Conservation (phyloP, 23 tunicate genomes). For the Ciona savignyi region DNA sequence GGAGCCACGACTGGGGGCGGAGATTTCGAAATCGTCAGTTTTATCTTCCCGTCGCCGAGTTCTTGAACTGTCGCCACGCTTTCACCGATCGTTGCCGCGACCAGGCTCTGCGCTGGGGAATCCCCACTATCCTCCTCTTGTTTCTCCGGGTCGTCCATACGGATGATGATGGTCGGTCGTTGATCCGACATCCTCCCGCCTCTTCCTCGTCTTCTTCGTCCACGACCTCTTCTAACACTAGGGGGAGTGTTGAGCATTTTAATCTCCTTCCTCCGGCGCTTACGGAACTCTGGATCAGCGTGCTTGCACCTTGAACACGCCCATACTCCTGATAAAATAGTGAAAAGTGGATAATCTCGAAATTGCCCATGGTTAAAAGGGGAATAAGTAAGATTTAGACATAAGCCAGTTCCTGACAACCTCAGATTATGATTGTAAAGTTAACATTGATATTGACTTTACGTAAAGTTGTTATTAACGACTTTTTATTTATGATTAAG, state of each 20-base stretch:
- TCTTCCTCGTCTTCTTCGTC: slow-evolving; percentile 15
- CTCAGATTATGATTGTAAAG: no score
- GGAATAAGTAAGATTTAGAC: no score
- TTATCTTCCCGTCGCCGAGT: background rate
- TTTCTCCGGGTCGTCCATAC: slow-evolving; percentile 9
- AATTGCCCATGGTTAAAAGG: no score
- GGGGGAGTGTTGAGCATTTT: slow-evolving; percentile 11
- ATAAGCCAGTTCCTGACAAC: no score
- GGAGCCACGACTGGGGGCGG: background rate
- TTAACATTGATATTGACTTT: no score
- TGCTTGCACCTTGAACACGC: slow-evolving; percentile 79
- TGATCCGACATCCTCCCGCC: background rate
- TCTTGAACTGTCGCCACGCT: background rate
- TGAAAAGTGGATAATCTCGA: no score
- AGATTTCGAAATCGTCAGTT: background rate
- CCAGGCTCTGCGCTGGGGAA: background rate
- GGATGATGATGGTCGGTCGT: slow-evolving; percentile 1
- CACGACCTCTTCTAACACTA: slow-evolving; percentile 28
- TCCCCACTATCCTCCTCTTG: slow-evolving; percentile 1
- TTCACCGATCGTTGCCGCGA: background rate
- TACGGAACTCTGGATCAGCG: slow-evolving; percentile 78
- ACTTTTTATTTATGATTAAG: no score
- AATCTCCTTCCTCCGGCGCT: slow-evolving; percentile 37
- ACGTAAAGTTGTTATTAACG: no score
- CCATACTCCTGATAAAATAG: slow-evolving; percentile 87